Base-by-base conservation (phyloP, 2,113 vertebrate species). In the Tautogolabrus adspersus region DNA sequence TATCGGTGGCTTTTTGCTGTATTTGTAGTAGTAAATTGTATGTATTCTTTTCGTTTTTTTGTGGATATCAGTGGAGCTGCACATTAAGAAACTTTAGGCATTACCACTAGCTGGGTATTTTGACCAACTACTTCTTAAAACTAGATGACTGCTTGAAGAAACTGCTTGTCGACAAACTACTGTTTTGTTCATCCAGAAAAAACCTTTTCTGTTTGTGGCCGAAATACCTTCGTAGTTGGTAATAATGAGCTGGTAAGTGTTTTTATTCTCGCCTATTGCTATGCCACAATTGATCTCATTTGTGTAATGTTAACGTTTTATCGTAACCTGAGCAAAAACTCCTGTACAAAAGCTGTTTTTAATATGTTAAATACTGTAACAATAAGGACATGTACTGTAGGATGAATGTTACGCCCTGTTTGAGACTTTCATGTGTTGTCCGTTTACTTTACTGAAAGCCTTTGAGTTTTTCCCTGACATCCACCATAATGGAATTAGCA, bases 161-260 rank as follows among this genome's bases (percentile, higher is more conserved):
- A n/a, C 0, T 38, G 52, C 12, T 34, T 34, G 19, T 46, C 15
- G 18, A 44, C 8, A 38, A 7, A 6, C 7, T 46, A n/a, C 8
- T 13, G 10, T 15, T 19, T 30, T 19, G 10, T 18, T 70, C 47
- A 10, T 30, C n/a, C 44, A 38, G 2, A 37, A 44, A 23, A 23
- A 0, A 30, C 15, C 1, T 22, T 21, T 23, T 30, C 6, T 10
- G 8, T 2, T 10, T 3, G 49, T 1, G 47, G n/a, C 19, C n/a
- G 47, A 49, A 49, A 19, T 18, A n/a, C 19, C 19, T 52, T 52
- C 3, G 49, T 52, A 15, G 16, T 21, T 40, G 11, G 23, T 66
- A 54, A 71, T 56, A 22, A 89, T 86, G 88, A 87, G 77, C 75
- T 49, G 85, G 88, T 89, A 54, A 83, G 85, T 77, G 18, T 21